Percentiles rank a stretch among this genome's conserved stretches.
Evolutionary conservation across 1,140 invertebrate genomes (phyloP).

Genomic region (Bombus sylvicola): DNA sequence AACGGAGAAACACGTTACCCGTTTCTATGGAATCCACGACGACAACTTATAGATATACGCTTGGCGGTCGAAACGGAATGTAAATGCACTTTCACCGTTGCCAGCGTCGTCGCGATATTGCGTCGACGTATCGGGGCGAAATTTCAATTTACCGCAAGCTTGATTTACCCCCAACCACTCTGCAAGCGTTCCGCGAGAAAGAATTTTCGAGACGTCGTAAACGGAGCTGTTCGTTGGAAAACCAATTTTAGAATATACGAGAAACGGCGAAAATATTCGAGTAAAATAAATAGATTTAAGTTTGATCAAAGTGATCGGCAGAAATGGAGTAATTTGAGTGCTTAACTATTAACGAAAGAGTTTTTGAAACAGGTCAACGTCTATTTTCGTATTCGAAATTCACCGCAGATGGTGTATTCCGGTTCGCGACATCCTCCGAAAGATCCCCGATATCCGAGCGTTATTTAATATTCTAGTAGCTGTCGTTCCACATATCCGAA

Average conservation of each 20-base stretch:
- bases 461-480: neutral
- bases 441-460: neutral
- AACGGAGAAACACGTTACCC: neutral
- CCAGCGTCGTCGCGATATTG: conserved; percentile 10
- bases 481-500: neutral
- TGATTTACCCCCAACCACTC: neutral
- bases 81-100: conserved; percentile 23
- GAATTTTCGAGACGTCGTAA: neutral
- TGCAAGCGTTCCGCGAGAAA: too few species aligned
- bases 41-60: neutral
- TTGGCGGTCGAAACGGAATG: neutral
- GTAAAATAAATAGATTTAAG: neutral
- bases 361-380: neutral
- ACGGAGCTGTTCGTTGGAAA: neutral
- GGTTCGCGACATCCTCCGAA: neutral
- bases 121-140: conserved; percentile 10
- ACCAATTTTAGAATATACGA: neutral
- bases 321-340: neutral
- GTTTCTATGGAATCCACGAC: conserved; percentile 39
- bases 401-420: neutral
- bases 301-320: neutral
- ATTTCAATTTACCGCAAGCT: conserved; percentile 38
- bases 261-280: neutral
- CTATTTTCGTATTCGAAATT: neutral
- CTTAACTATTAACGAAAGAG: neutral